Percentiles rank a stretch among this genome's conserved stretches.
Conservation (phyloP, 2,113 vertebrate genomes). For the Nothocercus nigrocapillus region DNA sequence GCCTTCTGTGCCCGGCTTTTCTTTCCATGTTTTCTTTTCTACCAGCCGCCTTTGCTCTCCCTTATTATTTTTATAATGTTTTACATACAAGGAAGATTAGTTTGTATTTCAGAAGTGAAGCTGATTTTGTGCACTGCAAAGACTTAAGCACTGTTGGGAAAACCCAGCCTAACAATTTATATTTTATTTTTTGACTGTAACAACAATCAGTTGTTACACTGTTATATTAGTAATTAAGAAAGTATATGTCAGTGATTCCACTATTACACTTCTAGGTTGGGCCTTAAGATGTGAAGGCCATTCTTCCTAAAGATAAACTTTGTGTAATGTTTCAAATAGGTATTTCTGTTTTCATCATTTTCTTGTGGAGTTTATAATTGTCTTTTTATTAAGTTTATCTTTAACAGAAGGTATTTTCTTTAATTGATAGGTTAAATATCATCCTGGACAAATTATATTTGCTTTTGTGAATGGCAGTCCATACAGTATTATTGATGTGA, state of each 20-base stretch:
- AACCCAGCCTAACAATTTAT: background rate
- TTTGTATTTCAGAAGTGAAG: background rate
- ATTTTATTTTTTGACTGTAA: background rate
- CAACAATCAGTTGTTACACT: background rate
- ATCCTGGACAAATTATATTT: background rate
- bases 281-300: background rate
- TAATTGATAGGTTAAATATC: background rate
- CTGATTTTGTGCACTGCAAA: background rate
- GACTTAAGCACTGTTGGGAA: background rate
- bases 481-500: background rate
- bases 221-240: background rate
- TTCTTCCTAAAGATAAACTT: background rate
- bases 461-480: background rate
- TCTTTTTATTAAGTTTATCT: accelerated
- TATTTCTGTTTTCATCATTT: background rate
- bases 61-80: background rate
- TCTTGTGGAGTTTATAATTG: background rate
- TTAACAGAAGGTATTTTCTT: background rate
- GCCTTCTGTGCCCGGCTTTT: background rate
- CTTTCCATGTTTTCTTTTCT: background rate
- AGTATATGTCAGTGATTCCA: background rate
- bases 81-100: background rate
- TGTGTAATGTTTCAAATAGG: background rate
- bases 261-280: accelerated
- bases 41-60: background rate